Evolutionary conservation across 2,113 vertebrate genomes (phyloP), one percentile per base, ranked within the genome.

Genomic region (Galemys pyrenaicus): DNA sequence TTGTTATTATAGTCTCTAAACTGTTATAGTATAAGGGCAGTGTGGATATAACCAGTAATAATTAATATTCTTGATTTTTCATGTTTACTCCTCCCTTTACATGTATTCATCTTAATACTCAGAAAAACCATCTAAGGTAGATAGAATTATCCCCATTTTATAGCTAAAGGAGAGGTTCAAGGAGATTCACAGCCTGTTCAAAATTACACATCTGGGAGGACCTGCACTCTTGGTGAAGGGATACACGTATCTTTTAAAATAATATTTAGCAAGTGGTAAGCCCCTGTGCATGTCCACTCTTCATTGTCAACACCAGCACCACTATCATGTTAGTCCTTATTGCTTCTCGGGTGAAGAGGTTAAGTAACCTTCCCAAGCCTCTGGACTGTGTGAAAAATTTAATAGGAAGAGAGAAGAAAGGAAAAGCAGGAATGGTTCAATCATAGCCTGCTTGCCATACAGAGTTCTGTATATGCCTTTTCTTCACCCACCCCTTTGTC

Each of bases 381-480:
- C 64, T 39, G 65, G 16, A 28, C 39, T 26, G 44, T n/a, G n/a
- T 12, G 39, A 0, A 1, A 22, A n/a, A 12, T 56, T 28, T 20
- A 28, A 6, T 0, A n/a, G 44, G 44, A 20, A 54, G 20, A 37
- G 32, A 49, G 9, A 12, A 9, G 67, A 49, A 64, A 41, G 71
- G 28, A 44, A 44, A 9, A 39, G 24, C 2, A 26, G 51, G 68
- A 12, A n/a, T 60, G 15, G 9, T 56, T 49, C 30, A 6, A 56
- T 56, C 26, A 10, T 9, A 16, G 9, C 24, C 3, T 15, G 3
- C 30, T 6, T 6, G 54, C 68, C 83, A 12, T 4, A 6, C 28
- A 16, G 28, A 71, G 32, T 44, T 32, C 12, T n/a, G 44, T 1
- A 0, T 9, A 44, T 0, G 0, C 32, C 67, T 26, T 2, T n/a